Percentiles rank a stretch among this genome's conserved stretches.
Conservation (phyloP, 2,888 invertebrate genomes). For the Sepiola atlantica region DNA sequence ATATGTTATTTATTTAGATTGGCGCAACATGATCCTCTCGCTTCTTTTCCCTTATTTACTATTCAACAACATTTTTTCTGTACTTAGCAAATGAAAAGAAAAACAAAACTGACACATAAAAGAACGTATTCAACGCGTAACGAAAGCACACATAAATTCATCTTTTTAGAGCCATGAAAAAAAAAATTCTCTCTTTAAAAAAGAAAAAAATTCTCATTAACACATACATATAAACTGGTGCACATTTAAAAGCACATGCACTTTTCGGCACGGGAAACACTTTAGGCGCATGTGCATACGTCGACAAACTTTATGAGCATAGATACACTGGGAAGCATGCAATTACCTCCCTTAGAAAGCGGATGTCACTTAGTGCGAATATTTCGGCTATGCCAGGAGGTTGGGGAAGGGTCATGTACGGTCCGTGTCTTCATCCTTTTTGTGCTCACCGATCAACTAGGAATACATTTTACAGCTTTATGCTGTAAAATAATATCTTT, state of each 20-base stretch:
- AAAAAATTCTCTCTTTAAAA: neutral
- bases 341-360: neutral
- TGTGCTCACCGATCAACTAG: neutral
- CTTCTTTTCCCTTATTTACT: neutral
- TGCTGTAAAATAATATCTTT: neutral
- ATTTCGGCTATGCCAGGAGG: neutral
- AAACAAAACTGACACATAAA: neutral
- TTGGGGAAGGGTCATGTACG: neutral
- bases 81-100: neutral
- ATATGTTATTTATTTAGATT: neutral
- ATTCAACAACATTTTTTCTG: neutral
- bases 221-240: neutral
- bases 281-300: neutral
- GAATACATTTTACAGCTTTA: neutral
- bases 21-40: neutral
- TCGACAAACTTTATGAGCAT: neutral
- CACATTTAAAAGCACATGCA: neutral
- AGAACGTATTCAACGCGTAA: neutral
- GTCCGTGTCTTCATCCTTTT: neutral
- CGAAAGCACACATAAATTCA: neutral
- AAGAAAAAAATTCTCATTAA: neutral
- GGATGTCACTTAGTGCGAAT: neutral
- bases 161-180: neutral
- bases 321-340: neutral
- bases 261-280: neutral